Evolutionary conservation across 2,113 vertebrate species (phyloP), one percentile per base, ranked within the genome.

Genomic region (Bettongia penicillata): DNA sequence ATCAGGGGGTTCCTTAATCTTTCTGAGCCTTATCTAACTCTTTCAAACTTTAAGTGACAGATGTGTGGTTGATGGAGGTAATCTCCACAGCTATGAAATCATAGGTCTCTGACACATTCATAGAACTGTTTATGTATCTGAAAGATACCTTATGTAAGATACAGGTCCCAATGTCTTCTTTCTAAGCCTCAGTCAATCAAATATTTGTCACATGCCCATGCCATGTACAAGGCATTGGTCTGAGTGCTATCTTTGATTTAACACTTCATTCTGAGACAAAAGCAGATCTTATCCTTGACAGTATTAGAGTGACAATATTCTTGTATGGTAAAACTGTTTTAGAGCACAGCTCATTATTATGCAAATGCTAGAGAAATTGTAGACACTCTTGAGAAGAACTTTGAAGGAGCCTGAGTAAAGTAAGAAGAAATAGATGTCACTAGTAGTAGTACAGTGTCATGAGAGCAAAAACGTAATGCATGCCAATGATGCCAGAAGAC

Each of bases 121-220:
- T 19, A 77, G 37, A 77, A n/a, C 37, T 37, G 43, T 91, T 91
- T 55, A 26, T 51, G 61, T 26, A 50, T 0, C 6, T 8, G 31
- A 61, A 31, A 53, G 31, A 1, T 37, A 22, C 95, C 37, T 91
- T 93, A 12, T 90, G 97, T 91, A 94, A 92, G 47, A 55, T 8
- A 14, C 43, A 37, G 49, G 28, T 68, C 0, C 61, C 61, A 47
- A 57, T 16, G 26, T 52, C 47, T 50, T 92, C 92, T 51, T 23
- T 3, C 31, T 2, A 51, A 51, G 61, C 31, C 26, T 91, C 51
- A 1, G 6, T 48, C 31, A 14, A 0, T 51, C 2, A 91, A 93
- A 68, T 16, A 90, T 51, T 11, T 48, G 26, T 51, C 31, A 22
- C 28, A 91, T 48, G 49, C 16, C 89, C 28, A 48, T 3, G 1